A percentile compares a stretch with the other conserved stretches of the same genome.
Evolutionary conservation across 2,797 vertebrate genomes (phyloP).

Genomic region (Cynopterus sphinx): DNA sequence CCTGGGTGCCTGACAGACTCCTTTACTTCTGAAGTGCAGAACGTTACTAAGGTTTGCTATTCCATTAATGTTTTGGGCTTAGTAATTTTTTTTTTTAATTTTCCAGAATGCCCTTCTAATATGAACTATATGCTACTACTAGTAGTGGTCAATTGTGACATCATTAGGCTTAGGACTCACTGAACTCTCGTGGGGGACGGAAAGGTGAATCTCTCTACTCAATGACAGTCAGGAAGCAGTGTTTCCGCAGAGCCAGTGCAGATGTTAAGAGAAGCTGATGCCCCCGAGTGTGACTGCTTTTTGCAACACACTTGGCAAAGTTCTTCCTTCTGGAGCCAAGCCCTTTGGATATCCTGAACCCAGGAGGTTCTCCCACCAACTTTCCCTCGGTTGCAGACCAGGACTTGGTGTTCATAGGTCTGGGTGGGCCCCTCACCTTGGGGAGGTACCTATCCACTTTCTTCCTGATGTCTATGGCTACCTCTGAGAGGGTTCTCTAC

Average conservation of each 20-base stretch:
- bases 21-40: not conserved
- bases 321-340: not conserved
- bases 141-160: not conserved
- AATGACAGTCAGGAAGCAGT: rapidly evolving
- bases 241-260: not conserved
- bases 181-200: rapidly evolving
- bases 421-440: not conserved
- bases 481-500: rapidly evolving
- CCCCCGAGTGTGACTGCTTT: no score
- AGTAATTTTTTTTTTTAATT: not conserved
- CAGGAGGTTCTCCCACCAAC: rapidly evolving
- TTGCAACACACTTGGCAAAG: rapidly evolving
- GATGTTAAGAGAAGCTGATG: not conserved
- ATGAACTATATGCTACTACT: rapidly evolving
- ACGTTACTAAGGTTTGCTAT: not conserved
- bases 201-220: rapidly evolving
- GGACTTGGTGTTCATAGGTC: no score
- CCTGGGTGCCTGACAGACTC: not conserved
- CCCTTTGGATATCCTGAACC: not conserved
- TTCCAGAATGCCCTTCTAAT: not conserved
- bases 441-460: rapidly evolving
- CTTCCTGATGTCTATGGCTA: rapidly evolving
- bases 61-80: not conserved
- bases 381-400: rapidly evolving
- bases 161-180: rapidly evolving